Evolutionary conservation across 2,113 vertebrate genomes (phyloP), one percentile per base, ranked within the genome.

Genomic region (Dasyornis broadbenti): DNA sequence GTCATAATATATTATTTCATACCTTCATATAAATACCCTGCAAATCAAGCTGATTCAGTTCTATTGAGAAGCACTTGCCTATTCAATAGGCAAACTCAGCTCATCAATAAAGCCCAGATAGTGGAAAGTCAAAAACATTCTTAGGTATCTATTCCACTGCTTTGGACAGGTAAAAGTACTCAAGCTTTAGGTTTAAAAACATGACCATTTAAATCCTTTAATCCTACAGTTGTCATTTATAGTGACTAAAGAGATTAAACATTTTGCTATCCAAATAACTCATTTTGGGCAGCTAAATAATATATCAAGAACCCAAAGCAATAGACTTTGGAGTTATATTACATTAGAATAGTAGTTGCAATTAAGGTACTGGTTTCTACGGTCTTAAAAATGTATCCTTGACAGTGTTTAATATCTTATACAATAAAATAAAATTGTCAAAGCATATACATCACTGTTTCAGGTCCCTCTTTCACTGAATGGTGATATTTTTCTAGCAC

Each of bases 251-350:
- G 94, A 94, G 87, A 98, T 97, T 96, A 95, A 98, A 97, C 66
- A 96, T 97, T 96, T 96, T 92, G 84, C 92, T 97, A 96, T 82
- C 92, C 73, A 96, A 98, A 96, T 96, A 95, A 97, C 82, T 97
- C 77, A 97, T 91, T 96, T 90, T 95, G 90, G 97, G 92, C 77
- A 96, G 96, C 79, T 97, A 97, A n/a, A n/a, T n/a, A n/a, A n/a
- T n/a, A n/a, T n/a, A n/a, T n/a, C n/a, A n/a, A n/a, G n/a, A n/a
- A n/a, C n/a, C n/a, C n/a, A n/a, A 97, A 97, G 96, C 94, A 97
- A 97, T 96, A 98, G 97, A 97, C 96, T 97, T 96, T 84, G 73
- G 94, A 97, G 94, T 86, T 68, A 52, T 70, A 68, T 92, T 94
- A 96, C 97, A 63, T 96, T 93, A 97, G 87, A 86, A 96, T 11